Conservation (phyloP, 1,140 invertebrate species). For the Trachymyrmex septentrionalis region DNA sequence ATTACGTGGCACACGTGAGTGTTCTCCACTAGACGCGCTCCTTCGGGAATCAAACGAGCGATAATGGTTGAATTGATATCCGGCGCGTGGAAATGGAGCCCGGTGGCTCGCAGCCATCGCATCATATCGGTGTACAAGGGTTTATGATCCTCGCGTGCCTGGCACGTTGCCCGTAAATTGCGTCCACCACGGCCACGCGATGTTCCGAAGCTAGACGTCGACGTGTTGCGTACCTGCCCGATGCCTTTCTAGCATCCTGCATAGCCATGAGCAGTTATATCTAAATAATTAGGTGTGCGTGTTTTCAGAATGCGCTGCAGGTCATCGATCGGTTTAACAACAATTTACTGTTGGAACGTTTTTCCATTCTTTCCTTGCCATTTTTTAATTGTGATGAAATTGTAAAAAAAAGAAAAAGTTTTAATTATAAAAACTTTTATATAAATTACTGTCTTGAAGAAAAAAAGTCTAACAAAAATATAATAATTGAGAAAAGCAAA, state of each 20-base stretch:
- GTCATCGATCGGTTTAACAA: not conserved
- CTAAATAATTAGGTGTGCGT: not conserved
- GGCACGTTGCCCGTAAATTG: slow-evolving; percentile 76
- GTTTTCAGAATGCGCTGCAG: not conserved
- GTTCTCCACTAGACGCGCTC: slow-evolving; percentile 22
- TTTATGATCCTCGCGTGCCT: slow-evolving; percentile 72
- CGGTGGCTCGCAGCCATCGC: slow-evolving; percentile 38
- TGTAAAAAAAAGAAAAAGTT: not conserved
- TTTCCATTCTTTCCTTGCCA: not conserved
- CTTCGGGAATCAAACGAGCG: slow-evolving; percentile 62
- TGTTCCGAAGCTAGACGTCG: slow-evolving; percentile 31
- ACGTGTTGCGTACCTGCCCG: slow-evolving; percentile 30
- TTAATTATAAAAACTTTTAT: not conserved
- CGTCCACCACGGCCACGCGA: slow-evolving; percentile 37
- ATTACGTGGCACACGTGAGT: slow-evolving; percentile 38
- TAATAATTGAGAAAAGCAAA: not conserved
- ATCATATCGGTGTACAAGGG: slow-evolving; percentile 71
- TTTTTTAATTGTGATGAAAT: not conserved
- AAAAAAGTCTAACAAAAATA: not conserved
- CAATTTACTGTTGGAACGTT: not conserved
- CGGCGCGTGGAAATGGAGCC: slow-evolving; percentile 60
- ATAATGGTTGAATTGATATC: slow-evolving; percentile 69
- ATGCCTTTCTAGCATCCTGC: slow-evolving; percentile 31
- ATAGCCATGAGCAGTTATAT: slow-evolving; percentile 3
- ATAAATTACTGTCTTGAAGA: not conserved